A percentile compares a stretch with the other conserved stretches of the same genome.
Evolutionary conservation across 2,113 vertebrate genomes (phyloP).

Genomic region (Psephotus haematonotus): DNA sequence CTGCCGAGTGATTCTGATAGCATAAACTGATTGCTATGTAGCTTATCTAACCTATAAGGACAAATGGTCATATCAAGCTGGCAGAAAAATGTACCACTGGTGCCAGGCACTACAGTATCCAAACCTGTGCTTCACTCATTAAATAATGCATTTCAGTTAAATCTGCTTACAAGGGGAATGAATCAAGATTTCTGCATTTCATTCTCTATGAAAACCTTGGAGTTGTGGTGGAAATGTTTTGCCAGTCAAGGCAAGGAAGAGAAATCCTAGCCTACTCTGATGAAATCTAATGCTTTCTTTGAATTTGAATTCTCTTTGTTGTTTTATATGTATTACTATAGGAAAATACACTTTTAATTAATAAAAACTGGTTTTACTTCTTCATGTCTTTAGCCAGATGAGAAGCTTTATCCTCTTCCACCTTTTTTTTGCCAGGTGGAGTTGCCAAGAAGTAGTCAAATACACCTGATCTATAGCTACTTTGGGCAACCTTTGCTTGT

Average conservation of each 20-base stretch:
- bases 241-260: neutral
- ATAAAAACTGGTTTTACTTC: neutral
- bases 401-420: neutral
- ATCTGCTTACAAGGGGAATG: neutral
- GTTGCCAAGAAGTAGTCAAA: neutral
- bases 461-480: neutral
- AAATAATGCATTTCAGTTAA: neutral
- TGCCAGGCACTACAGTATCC: neutral
- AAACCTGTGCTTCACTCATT: neutral
- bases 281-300: neutral
- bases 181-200: neutral
- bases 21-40: fast-evolving
- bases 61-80: neutral
- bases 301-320: neutral
- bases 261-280: neutral
- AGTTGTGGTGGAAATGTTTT: neutral
- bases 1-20: neutral
- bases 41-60: neutral
- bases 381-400: neutral
- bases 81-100: fast-evolving
- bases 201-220: neutral
- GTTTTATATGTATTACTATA: neutral
- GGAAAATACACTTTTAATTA: neutral
- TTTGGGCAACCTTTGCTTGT: neutral
- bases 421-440: neutral